phyloP scores from a whole-genome alignment of 2,797 vertebrate genomes.

The Falco concolor region DNA sequence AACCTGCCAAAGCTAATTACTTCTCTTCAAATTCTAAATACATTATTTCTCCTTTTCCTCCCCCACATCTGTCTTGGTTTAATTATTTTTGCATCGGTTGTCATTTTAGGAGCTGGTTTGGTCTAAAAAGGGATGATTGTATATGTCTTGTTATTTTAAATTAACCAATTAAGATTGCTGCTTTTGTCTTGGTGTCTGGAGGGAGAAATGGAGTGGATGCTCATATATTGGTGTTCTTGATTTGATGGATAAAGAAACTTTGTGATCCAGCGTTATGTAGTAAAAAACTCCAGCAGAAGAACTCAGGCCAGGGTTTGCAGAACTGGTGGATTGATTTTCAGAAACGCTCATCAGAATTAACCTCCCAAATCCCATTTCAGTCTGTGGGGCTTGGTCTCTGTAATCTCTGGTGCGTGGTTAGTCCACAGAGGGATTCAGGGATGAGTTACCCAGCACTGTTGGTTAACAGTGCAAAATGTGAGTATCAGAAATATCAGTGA shows the following conservation, averaged over 20 bases:
- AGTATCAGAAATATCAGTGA: not conserved
- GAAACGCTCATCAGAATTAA: not conserved
- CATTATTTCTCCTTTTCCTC: slow-evolving; percentile 66
- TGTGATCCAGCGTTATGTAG: not conserved
- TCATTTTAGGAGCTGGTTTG: slow-evolving; percentile 70
- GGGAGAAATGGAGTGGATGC: slow-evolving; percentile 16
- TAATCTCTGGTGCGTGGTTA: not conserved
- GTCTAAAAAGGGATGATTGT: slow-evolving; percentile 71
- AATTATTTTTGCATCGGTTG: slow-evolving; percentile 78
- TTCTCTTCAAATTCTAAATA: slow-evolving; percentile 75
- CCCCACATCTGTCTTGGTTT: slow-evolving; percentile 67
- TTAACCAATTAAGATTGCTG: slow-evolving; percentile 71
- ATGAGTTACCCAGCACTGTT: not conserved
- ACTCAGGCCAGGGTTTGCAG: not conserved
- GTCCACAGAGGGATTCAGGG: not conserved
- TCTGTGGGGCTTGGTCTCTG: not conserved
- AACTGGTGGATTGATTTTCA: not conserved
- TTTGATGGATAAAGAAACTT: not conserved
- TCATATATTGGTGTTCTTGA: not conserved
- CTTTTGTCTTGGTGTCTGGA: slow-evolving; percentile 62
- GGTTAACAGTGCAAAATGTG: not conserved
- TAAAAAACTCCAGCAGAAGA: not conserved
- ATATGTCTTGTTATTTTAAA: slow-evolving; percentile 71
- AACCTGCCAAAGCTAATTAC: slow-evolving; percentile 78
- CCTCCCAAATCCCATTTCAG: not conserved